These are phyloP conservation scores for Pipistrellus kuhlii DNA, from an alignment of 2,797 vertebrate genomes.

Conservation along the genomic window DNA sequence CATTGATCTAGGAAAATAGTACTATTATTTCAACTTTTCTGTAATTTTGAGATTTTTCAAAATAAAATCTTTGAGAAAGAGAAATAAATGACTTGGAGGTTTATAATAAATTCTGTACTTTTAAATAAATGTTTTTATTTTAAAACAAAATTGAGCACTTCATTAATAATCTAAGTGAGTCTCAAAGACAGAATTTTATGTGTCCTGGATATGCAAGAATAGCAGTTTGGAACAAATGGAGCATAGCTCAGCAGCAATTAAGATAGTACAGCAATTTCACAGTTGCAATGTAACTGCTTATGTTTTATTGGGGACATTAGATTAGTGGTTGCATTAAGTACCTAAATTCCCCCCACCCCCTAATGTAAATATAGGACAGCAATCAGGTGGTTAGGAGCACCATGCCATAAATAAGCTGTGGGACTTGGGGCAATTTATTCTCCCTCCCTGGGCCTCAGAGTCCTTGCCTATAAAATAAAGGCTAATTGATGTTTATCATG, in stretches of 20 bases:
- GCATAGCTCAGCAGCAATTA: background rate
- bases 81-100: constrained; percentile 9
- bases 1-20: background rate
- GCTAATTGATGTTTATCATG: background rate
- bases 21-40: constrained; percentile 22
- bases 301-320: constrained; percentile 80
- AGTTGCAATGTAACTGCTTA: constrained; percentile 78
- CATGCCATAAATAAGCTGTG: background rate
- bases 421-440: background rate
- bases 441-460: background rate
- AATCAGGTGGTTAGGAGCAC: background rate
- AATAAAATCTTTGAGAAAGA: background rate
- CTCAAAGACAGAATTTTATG: constrained; percentile 24
- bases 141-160: background rate
- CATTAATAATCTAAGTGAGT: background rate
- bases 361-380: background rate
- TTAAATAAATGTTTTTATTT: constrained; percentile 27
- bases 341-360: constrained; percentile 64
- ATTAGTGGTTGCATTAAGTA: constrained; percentile 83
- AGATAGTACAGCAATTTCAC: background rate
- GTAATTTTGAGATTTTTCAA: constrained; percentile 33
- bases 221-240: background rate
- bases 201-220: background rate
- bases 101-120: background rate
- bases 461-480: constrained; percentile 19